These are phyloP conservation scores for Cydia strobilella DNA, from an alignment of 1,140 invertebrate genomes.

Conservation along the genomic window DNA sequence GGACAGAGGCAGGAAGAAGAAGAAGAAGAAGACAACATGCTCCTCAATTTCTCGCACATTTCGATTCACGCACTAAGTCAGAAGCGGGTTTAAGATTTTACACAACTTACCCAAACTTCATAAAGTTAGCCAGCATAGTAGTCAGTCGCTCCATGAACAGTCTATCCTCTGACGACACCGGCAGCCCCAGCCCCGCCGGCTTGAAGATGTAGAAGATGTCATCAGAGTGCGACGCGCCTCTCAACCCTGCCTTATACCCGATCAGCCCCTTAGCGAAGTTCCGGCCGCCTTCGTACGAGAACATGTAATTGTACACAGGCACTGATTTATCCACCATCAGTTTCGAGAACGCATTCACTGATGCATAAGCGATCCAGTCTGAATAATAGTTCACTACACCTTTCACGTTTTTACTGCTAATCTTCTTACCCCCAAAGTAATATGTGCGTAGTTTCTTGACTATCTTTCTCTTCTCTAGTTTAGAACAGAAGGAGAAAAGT, in stretches of 20 bases:
- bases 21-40: too few relatives aligned
- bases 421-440: constrained; percentile 56
- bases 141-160: constrained; percentile 56
- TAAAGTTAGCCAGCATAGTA: constrained; percentile 65
- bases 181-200: constrained; percentile 56
- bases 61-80: neutral
- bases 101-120: constrained; percentile 63
- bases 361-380: constrained; percentile 61
- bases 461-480: constrained; percentile 48
- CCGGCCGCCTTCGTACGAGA: constrained; percentile 59
- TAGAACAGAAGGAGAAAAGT: constrained; percentile 58
- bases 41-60: too few relatives aligned
- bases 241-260: constrained; percentile 34
- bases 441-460: constrained; percentile 45
- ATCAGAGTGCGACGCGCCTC: constrained; percentile 61
- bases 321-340: constrained; percentile 51
- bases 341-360: constrained; percentile 54
- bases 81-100: neutral
- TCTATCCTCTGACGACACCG: constrained; percentile 46
- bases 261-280: constrained; percentile 56
- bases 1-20: too few relatives aligned
- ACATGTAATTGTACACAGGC: constrained; percentile 63
- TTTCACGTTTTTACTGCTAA: constrained; percentile 42
- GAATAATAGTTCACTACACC: constrained; percentile 58
- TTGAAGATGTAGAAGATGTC: constrained; percentile 72